These are phyloP conservation scores for Fragum fragum DNA, from an alignment of 2,888 invertebrate species.

Conservation along the genomic window DNA sequence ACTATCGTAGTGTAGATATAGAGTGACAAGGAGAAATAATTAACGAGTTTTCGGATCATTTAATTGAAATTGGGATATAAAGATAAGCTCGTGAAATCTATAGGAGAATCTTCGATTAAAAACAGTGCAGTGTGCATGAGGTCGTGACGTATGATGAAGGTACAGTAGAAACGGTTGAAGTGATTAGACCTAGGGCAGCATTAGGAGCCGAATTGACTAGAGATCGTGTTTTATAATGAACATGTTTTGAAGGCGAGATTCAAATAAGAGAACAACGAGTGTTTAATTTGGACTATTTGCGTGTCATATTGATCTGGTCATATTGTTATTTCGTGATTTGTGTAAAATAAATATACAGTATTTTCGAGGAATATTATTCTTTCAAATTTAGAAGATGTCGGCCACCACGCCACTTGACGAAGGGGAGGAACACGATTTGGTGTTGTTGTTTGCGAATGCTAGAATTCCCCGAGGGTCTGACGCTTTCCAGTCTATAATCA, in stretches of 20 bases:
- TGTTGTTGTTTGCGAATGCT: conserved; percentile 62
- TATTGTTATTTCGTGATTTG: too few relatives aligned
- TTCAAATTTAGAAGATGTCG: not conserved
- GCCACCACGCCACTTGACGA: conserved; percentile 37
- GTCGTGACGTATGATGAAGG: not conserved
- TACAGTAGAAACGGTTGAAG: not conserved
- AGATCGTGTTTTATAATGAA: not conserved
- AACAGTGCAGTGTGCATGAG: not conserved
- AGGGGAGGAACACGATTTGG: conserved; percentile 58
- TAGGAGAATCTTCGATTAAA: not conserved
- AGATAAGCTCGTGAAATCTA: not conserved
- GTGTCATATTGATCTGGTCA: too few relatives aligned
- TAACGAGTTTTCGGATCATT: not conserved
- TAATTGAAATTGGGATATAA: not conserved
- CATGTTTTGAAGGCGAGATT: not conserved
- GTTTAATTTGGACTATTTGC: too few relatives aligned
- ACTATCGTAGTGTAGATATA: not conserved
- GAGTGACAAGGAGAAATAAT: conserved; percentile 9
- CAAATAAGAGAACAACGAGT: too few relatives aligned
- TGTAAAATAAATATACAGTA: too few relatives aligned
- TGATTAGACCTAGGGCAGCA: not conserved
- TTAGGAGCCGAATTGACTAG: not conserved
- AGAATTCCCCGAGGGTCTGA: conserved; percentile 60
- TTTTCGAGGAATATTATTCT: too few relatives aligned
- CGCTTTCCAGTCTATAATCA: conserved; percentile 57